A percentile compares a stretch with the other conserved stretches of the same genome.
Conservation (phyloP, 2,797 vertebrate species). For the Crypturellus tataupa region DNA sequence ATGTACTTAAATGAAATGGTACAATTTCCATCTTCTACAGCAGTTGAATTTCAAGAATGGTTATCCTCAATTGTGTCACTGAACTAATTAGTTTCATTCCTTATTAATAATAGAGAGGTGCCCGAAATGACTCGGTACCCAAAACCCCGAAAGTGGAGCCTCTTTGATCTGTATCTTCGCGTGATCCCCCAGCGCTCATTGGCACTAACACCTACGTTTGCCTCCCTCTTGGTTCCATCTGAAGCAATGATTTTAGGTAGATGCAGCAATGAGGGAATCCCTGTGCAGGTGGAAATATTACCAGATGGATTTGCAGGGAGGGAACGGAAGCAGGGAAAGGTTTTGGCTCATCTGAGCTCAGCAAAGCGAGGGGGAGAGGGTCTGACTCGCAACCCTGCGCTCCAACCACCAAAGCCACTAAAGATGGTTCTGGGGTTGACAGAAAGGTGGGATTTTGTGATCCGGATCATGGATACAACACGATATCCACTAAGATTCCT, state of each 20-base stretch:
- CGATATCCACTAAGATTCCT: too few species aligned
- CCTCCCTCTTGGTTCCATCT: background rate
- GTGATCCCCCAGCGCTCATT: background rate
- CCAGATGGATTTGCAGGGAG: background rate
- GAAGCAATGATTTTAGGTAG: background rate
- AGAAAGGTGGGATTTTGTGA: background rate
- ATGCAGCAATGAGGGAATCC: background rate
- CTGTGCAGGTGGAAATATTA: background rate
- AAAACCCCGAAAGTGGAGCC: background rate
- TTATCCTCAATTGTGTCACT: constrained; percentile 1
- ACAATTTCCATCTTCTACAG: background rate
- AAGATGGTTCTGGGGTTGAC: background rate
- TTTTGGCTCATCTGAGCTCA: background rate
- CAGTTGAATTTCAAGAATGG: constrained; percentile 21
- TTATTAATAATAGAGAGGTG: background rate
- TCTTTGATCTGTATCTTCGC: background rate
- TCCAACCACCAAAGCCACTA: background rate
- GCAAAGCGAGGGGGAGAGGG: background rate
- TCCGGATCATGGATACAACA: too few species aligned
- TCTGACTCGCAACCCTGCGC: background rate
- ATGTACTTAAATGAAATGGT: constrained; percentile 6
- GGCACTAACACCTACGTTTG: background rate
- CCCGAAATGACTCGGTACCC: background rate
- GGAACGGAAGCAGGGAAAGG: background rate
- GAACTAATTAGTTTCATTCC: background rate